Evolutionary conservation across 2,797 vertebrate genomes (phyloP).

Genomic region (Trachops cirrhosus): DNA sequence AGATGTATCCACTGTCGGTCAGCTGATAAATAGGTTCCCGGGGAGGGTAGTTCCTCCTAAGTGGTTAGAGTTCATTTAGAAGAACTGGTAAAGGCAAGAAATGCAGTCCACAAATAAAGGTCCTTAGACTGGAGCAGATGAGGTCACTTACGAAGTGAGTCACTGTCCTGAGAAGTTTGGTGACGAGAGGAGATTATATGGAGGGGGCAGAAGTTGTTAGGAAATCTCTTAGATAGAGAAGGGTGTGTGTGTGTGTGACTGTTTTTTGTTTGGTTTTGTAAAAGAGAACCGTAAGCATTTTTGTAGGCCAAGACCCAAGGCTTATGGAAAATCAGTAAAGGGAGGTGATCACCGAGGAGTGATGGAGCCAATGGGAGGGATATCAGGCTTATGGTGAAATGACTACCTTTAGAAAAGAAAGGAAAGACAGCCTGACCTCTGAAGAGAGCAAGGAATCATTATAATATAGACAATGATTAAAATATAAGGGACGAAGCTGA

Average conservation of each 20-base stretch:
- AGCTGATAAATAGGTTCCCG: background rate
- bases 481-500: background rate
- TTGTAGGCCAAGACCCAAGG: background rate
- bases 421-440: background rate
- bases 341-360: background rate
- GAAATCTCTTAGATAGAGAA: background rate
- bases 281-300: background rate
- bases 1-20: background rate
- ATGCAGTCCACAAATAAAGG: background rate
- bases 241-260: background rate
- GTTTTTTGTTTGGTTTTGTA: background rate
- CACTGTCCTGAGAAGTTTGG: conserved; percentile 31
- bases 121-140: background rate
- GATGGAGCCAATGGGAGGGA: background rate
- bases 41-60: background rate
- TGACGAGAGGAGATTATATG: background rate
- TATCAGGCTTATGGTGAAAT: background rate
- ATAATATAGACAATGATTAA: background rate
- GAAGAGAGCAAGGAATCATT: background rate
- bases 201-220: background rate
- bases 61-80: conserved; percentile 13
- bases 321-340: background rate
- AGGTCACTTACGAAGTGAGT: conserved; percentile 49
- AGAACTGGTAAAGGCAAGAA: conserved; percentile 30
- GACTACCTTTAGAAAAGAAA: background rate